These are phyloP conservation scores for Catalaphyllia jardinei DNA, from an alignment of 64 coral and sea anemone species.

Conservation along the genomic window DNA sequence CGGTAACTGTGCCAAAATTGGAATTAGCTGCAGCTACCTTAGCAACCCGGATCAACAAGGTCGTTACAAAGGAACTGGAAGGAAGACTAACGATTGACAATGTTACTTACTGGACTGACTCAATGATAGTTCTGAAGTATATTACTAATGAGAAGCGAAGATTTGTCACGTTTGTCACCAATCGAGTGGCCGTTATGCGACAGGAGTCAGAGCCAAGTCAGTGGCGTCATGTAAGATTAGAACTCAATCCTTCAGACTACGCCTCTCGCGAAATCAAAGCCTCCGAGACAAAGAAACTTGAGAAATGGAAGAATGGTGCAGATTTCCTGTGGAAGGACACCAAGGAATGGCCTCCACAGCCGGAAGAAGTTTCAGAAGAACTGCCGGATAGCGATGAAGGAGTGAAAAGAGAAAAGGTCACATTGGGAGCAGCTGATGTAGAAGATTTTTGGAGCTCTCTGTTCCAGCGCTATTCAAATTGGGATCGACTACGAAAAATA, in stretches of 20 bases:
- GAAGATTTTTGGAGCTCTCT: slow-evolving; percentile 45
- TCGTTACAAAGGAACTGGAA: slow-evolving; percentile 41
- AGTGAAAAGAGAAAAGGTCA: slow-evolving; percentile 37
- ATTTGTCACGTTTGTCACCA: slow-evolving; percentile 62
- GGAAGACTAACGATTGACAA: slow-evolving; percentile 55
- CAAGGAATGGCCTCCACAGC: slow-evolving; percentile 55
- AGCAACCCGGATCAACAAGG: slow-evolving; percentile 24
- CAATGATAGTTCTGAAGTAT: slow-evolving; percentile 59
- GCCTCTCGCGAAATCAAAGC: slow-evolving; percentile 66
- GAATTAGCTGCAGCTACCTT: background rate
- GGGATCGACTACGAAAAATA: slow-evolving; percentile 51
- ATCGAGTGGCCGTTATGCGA: slow-evolving; percentile 45
- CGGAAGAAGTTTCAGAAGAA: background rate
- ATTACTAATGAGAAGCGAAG: slow-evolving; percentile 35
- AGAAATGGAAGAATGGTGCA: slow-evolving; percentile 32
- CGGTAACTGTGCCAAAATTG: slow-evolving; percentile 63
- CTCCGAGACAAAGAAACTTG: slow-evolving; percentile 31
- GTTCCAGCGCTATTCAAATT: slow-evolving; percentile 17
- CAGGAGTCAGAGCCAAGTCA: slow-evolving; percentile 58
- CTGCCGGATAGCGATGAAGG: slow-evolving; percentile 41
- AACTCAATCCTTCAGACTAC: slow-evolving; percentile 64
- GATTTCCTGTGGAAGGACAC: slow-evolving; percentile 60
- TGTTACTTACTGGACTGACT: slow-evolving; percentile 46
- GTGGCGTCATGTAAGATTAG: slow-evolving; percentile 47
- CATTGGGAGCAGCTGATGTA: slow-evolving; percentile 3